Conservation (phyloP, 1,140 invertebrate species). For the Wasmannia auropunctata region DNA sequence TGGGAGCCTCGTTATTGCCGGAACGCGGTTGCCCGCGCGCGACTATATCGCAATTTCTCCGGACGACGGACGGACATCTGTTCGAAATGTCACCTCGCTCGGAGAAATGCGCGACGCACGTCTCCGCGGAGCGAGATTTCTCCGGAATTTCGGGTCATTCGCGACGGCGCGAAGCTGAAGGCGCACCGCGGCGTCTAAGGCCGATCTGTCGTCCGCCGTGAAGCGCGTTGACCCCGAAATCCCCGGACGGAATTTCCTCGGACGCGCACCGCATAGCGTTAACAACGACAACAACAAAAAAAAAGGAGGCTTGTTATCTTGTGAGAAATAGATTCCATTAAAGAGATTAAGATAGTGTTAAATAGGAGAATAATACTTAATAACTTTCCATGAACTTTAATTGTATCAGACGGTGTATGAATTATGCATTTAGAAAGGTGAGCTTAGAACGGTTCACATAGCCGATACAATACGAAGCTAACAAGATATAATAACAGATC, state of each 20-base stretch:
- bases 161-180: not conserved
- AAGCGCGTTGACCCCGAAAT: not conserved
- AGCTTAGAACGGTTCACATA: conserved; percentile 27
- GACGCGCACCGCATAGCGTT: not conserved
- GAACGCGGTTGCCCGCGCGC: not conserved
- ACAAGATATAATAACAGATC: conserved; percentile 32
- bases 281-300: not conserved
- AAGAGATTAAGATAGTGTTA: conserved; percentile 14
- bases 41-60: not conserved
- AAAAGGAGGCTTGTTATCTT: not conserved
- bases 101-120: conserved; percentile 4
- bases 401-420: conserved; percentile 28
- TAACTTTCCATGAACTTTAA: conserved; percentile 23
- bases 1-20: conserved; percentile 27
- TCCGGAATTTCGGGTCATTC: conserved; percentile 19
- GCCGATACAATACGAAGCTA: conserved; percentile 18
- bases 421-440: conserved; percentile 55
- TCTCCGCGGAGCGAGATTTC: not conserved
- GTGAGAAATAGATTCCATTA: conserved; percentile 4
- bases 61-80: conserved; percentile 4
- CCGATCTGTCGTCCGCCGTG: not conserved
- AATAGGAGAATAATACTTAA: conserved; percentile 23
- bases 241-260: not conserved
- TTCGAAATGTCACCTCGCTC: not conserved
- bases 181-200: no score